These are phyloP conservation scores for Tortricodes alternella DNA, from an alignment of 2,888 invertebrate genomes.

Conservation along the genomic window DNA sequence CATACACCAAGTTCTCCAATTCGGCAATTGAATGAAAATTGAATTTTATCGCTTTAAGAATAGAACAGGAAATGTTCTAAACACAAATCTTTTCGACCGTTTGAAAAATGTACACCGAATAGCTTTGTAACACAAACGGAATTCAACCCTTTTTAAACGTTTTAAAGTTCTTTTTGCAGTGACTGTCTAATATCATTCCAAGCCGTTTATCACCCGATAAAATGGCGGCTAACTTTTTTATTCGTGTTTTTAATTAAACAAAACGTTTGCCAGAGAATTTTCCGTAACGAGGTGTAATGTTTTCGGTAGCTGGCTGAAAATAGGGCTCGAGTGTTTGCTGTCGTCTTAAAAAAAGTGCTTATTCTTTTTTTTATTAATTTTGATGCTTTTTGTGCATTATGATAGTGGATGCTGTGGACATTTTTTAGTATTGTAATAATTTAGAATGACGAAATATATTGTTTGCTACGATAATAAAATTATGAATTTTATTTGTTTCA, in stretches of 20 bases:
- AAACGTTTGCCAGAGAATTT: slow-evolving; percentile 58
- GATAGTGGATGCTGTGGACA: background rate
- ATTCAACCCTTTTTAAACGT: background rate
- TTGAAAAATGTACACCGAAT: slow-evolving; percentile 46
- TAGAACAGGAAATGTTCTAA: slow-evolving; percentile 73
- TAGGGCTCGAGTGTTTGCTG: slow-evolving; percentile 38
- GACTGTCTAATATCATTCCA: background rate
- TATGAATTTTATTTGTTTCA: too few species aligned
- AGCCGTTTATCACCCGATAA: slow-evolving; percentile 76
- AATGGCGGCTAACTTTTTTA: slow-evolving; percentile 74
- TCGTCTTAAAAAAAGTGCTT: slow-evolving; percentile 18
- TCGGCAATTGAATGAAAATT: slow-evolving; percentile 60
- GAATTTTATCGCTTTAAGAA: slow-evolving; percentile 68
- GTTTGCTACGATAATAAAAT: too few species aligned
- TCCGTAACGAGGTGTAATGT: slow-evolving; percentile 60
- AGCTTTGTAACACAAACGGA: slow-evolving; percentile 2
- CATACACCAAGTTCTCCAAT: slow-evolving; percentile 29
- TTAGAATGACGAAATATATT: too few species aligned
- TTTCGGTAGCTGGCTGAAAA: slow-evolving; percentile 44
- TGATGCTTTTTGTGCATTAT: background rate
- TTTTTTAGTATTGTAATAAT: too few species aligned
- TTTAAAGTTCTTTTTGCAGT: background rate
- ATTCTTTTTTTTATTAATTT: background rate
- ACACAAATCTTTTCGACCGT: slow-evolving; percentile 58
- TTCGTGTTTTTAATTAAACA: slow-evolving; percentile 81